Evolutionary conservation across 2,113 vertebrate species (phyloP).

Genomic region (Pionites leucogaster): DNA sequence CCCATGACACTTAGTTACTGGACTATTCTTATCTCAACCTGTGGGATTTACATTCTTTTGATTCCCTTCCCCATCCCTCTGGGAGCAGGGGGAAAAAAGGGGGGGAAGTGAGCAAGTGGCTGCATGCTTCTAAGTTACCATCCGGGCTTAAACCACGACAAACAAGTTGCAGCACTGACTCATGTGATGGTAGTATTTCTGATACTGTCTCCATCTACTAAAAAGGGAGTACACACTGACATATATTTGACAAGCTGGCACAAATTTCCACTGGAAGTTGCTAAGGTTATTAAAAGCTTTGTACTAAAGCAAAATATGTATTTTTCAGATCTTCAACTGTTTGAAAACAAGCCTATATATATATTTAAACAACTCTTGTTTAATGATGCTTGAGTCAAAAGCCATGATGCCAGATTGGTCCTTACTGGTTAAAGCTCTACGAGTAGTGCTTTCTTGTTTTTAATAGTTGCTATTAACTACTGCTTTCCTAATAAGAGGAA

Average conservation of each 20-base stretch:
- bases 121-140: neutral
- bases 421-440: neutral
- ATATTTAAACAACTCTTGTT: neutral
- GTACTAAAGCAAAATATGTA: neutral
- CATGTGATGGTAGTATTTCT: neutral
- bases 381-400: neutral
- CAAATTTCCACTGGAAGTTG: neutral
- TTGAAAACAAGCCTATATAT: neutral
- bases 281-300: neutral
- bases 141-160: neutral
- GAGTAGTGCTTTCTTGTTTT: neutral
- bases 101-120: neutral
- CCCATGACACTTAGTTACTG: no score
- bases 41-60: neutral
- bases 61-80: neutral
- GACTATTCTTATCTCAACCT: neutral
- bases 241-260: neutral
- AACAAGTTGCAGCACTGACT: neutral
- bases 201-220: neutral
- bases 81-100: neutral
- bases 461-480: neutral
- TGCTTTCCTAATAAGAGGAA: neutral
- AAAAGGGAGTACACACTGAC: neutral
- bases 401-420: neutral
- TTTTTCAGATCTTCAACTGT: neutral